phyloP scores from a whole-genome alignment of 2,113 vertebrate genomes.

The Campylomormyrus numenius region DNA sequence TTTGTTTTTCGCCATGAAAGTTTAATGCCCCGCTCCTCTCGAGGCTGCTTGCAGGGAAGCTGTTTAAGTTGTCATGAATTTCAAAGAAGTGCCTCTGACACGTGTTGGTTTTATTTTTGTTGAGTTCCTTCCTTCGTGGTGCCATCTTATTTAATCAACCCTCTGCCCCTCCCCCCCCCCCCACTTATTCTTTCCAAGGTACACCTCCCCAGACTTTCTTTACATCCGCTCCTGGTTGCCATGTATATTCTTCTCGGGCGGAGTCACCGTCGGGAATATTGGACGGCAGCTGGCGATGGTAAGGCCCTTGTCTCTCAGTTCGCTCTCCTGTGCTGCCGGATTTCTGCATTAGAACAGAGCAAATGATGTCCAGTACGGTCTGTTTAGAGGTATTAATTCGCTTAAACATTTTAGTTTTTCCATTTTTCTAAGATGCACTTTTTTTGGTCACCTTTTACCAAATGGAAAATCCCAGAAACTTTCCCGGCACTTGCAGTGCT shows the following conservation, averaged over 20 bases:
- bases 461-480: not conserved
- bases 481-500: not conserved
- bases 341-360: not conserved
- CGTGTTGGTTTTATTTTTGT: constrained; percentile 18
- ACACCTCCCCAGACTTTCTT: constrained; percentile 90
- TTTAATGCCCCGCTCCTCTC: constrained; percentile 9
- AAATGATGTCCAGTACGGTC: not conserved
- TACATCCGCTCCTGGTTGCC: constrained; percentile 97
- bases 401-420: not conserved
- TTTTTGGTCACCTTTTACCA: not conserved
- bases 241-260: constrained; percentile 97
- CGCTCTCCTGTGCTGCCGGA: not conserved
- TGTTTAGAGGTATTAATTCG: not conserved
- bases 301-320: constrained; percentile 21
- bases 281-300: constrained; percentile 96
- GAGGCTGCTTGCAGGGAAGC: constrained; percentile 10
- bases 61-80: constrained; percentile 22
- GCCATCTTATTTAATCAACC: constrained; percentile 5
- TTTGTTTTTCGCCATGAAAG: constrained; percentile 25
- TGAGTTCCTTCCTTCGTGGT: constrained; percentile 12
- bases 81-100: constrained; percentile 24
- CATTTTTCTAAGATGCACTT: not conserved
- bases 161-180: not conserved
- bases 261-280: constrained; percentile 95
- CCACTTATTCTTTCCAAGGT: constrained; percentile 57